Evolutionary conservation across 2,797 vertebrate species (phyloP).

Genomic region (Fringilla coelebs): DNA sequence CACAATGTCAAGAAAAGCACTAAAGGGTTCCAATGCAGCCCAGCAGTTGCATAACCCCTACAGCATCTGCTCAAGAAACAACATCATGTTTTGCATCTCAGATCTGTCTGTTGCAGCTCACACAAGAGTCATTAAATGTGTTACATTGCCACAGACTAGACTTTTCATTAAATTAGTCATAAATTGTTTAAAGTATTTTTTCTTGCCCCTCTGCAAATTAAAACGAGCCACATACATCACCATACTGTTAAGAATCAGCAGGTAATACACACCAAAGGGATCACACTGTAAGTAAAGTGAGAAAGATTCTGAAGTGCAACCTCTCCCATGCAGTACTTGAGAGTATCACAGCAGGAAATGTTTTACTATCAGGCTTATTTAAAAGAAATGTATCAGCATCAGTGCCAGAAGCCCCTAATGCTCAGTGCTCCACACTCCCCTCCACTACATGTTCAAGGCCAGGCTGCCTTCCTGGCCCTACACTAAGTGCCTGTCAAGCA

Average conservation of each 20-base stretch:
- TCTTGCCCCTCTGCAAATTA: neutral
- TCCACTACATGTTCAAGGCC: neutral
- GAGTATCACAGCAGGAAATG: neutral
- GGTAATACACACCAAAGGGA: neutral
- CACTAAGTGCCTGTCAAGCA: neutral
- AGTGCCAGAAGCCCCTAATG: neutral
- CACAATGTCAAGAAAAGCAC: neutral
- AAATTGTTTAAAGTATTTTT: neutral
- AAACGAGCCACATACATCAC: neutral
- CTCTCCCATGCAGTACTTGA: neutral
- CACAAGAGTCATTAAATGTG: neutral
- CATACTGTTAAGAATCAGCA: neutral
- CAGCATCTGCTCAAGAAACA: neutral
- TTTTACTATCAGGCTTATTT: neutral
- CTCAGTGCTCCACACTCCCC: neutral
- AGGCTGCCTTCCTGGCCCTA: neutral
- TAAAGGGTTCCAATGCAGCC: neutral
- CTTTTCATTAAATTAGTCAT: neutral
- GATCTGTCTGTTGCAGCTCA: neutral
- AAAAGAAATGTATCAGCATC: neutral
- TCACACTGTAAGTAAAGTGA: neutral
- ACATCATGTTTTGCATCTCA: neutral
- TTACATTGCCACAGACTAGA: neutral
- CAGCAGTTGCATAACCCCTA: neutral
- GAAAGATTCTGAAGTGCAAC: neutral